Conservation (phyloP, 1,140 invertebrate species). For the Conopomorpha cramerella region DNA sequence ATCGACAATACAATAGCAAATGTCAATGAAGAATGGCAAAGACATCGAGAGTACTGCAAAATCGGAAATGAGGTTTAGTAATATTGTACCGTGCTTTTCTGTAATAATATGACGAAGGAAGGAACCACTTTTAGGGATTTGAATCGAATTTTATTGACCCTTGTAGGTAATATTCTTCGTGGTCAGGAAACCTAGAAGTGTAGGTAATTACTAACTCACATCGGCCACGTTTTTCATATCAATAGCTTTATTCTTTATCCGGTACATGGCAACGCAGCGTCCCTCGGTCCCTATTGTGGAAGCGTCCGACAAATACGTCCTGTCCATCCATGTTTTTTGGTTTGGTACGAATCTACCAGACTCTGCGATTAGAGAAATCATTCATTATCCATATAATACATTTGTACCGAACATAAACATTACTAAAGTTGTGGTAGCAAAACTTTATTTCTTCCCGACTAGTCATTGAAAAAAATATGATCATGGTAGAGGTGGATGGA, state of each 20-base stretch:
- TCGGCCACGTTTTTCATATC: conserved; percentile 43
- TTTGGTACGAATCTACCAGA: conserved; percentile 38
- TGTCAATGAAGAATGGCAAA: no score
- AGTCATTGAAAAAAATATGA: no score
- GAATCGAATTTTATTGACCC: background rate
- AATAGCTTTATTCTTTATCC: conserved; percentile 41
- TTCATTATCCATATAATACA: background rate
- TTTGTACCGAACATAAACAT: background rate
- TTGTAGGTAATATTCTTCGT: no score
- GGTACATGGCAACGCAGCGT: conserved; percentile 34
- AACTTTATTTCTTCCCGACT: no score
- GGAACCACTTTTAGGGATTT: background rate
- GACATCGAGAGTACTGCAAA: no score
- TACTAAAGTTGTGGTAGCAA: no score
- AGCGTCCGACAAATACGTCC: conserved; percentile 39
- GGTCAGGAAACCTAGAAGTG: no score
- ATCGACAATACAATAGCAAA: no score
- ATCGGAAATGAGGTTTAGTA: no score
- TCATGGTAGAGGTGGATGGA: background rate
- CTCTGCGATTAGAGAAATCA: conserved; percentile 3
- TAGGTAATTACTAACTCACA: no score
- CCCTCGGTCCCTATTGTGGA: conserved; percentile 32
- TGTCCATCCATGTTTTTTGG: conserved; percentile 37
- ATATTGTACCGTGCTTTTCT: no score
- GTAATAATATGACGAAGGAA: no score